phyloP scores from a whole-genome alignment of 2,888 invertebrate genomes.

The Tiphia femorata region DNA sequence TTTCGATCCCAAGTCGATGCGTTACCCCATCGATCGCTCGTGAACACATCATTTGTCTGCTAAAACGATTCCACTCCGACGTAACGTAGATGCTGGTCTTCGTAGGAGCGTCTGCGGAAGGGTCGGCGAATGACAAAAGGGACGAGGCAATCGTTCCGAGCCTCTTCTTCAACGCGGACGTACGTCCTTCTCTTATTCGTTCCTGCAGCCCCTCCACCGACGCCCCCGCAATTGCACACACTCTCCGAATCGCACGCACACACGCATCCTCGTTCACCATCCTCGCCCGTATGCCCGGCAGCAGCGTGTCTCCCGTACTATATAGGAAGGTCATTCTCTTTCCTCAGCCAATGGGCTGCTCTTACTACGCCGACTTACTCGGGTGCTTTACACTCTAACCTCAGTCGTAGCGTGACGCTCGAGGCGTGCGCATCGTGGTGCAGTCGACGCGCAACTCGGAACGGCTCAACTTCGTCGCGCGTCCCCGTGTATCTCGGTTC shows the following conservation, averaged over 20 bases:
- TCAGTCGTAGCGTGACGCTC: slow-evolving; percentile 56
- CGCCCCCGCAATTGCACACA: slow-evolving; percentile 52
- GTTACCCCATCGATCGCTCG: too few species aligned
- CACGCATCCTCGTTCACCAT: not conserved
- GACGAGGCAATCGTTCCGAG: slow-evolving; percentile 1
- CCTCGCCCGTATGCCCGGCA: not conserved
- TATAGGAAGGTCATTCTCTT: slow-evolving; percentile 60
- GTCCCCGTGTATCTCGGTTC: too few species aligned
- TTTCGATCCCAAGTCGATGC: too few species aligned
- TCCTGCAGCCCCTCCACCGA: slow-evolving; percentile 10
- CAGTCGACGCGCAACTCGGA: not conserved
- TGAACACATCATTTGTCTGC: too few species aligned
- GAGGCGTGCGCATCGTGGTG: slow-evolving; percentile 38
- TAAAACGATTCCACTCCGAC: too few species aligned
- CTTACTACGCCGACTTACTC: slow-evolving; percentile 35
- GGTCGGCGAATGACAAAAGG: not conserved
- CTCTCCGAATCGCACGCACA: slow-evolving; percentile 3
- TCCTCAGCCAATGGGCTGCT: slow-evolving; percentile 35
- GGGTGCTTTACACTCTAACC: slow-evolving; percentile 21
- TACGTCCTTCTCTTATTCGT: slow-evolving; percentile 9
- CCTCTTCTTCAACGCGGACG: slow-evolving; percentile 23
- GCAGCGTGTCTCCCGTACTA: slow-evolving; percentile 3
- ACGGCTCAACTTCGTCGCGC: too few species aligned
- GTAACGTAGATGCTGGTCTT: too few species aligned
- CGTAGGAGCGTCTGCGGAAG: too few species aligned